Evolutionary conservation across 2,888 invertebrate genomes (phyloP), one percentile per base, ranked within the genome.

Genomic region (Polylopha cassiicola): DNA sequence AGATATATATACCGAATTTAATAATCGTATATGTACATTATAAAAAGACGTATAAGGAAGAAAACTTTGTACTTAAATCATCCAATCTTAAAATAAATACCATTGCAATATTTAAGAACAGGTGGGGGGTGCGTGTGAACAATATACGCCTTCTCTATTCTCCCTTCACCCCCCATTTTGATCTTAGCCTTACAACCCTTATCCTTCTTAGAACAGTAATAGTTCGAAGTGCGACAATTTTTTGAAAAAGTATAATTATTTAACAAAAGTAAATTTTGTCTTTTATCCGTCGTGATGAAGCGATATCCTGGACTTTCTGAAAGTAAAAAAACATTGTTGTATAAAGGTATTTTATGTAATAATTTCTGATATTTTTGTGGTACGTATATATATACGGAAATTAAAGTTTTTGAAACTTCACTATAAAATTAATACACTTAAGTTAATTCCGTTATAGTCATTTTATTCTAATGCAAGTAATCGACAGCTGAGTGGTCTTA

Each of bases 201-300:
- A 4, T 39, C 22, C 14, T 28, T 33, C 20, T 33, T 28, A 11
- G 39, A 39, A 9, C 39, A 39, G n/a, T 28, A 39, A 11, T 33
- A 39, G 20, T 28, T 27, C 2, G 6, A 22, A 4, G 22, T 15
- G 8, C 17, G 33, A 4, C 28, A 16, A 6, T 34, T 16, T 8
- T 31, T 31, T 4, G 39, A 22, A 15, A 27, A 39, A n/a, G 39
- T 39, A n/a, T 21, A 23, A 7, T 23, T n/a, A 11, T 39, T 23
- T 3, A 33, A 6, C 39, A 39, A 23, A 11, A 39, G 23, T 6
- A 39, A 10, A 6, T 14, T 11, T 14, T 9, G 13, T 2, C 30
- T 24, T n/a, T 14, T n/a, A 3, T 9, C 4, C 2, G 11, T 31
- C 11, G 13, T 13, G 17, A 38, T 31, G 13, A 31, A 38, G 5